These are phyloP conservation scores for Heterocephalus glaber DNA, from an alignment of 2,113 vertebrate genomes.

Conservation along the genomic window DNA sequence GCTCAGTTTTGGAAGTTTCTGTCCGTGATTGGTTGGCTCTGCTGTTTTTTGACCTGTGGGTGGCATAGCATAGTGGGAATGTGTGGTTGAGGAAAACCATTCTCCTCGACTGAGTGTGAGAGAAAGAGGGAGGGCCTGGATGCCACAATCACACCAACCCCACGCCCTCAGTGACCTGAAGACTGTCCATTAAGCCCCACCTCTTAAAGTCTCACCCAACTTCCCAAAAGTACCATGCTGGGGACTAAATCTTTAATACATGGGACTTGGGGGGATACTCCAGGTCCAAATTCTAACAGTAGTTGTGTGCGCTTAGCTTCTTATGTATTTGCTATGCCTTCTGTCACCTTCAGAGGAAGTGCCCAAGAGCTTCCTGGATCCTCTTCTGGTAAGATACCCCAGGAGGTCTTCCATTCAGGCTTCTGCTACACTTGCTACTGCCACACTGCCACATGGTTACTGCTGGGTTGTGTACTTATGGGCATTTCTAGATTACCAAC, in stretches of 20 bases:
- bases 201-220: not conserved
- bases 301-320: not conserved
- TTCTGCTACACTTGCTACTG: not conserved
- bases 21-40: not conserved
- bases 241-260: not conserved
- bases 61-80: not conserved
- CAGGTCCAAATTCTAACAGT: not conserved
- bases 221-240: not conserved
- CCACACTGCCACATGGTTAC: not conserved
- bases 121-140: not conserved
- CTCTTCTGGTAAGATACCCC: not conserved
- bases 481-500: not conserved
- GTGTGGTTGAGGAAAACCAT: not conserved
- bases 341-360: not conserved
- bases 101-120: not conserved
- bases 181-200: not conserved
- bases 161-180: not conserved
- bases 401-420: not conserved
- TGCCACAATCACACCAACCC: not conserved
- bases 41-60: not conserved
- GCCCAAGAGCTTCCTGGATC: not conserved
- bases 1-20: not conserved
- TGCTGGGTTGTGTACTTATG: not conserved
- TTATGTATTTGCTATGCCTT: not conserved
- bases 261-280: not conserved